Base-by-base conservation (phyloP, 64 coral and sea anemone species). In the Acropora tenuis region DNA sequence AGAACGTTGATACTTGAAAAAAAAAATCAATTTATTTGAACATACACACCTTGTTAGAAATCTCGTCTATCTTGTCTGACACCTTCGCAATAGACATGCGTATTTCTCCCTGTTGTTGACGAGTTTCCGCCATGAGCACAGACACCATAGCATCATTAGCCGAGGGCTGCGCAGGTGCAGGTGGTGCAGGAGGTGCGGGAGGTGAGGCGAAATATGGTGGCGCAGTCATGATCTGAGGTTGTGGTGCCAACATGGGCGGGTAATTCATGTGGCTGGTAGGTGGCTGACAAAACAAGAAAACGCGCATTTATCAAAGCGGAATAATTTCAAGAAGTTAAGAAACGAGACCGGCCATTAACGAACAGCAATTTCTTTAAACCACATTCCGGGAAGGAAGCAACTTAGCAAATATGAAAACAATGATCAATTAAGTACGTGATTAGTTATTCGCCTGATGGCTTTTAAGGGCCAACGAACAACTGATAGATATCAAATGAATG, bases 61-160 rank as follows among this genome's bases (percentile, higher is more conserved):
- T 69, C 19, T 91, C 86, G 41, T 99, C 97, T 49, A 99, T 92
- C 84, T 99, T 99, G 41, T 99, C 97, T 3, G 97, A 89, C 9
- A 99, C 84, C 63, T 99, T 99, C 57, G 78, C 86, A 10, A 99
- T 96, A 1, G 89, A 86, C 92, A 96, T 93, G 50, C 94, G 94
- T 12, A 99, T 89, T 86, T 99, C 97, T 58, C 93, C 90, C 47
- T 99, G 97, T 47, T 99, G 94, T 44, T 99, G 97, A 19, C 97
- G 88, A 76, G 90, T 99, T 84, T 99, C 97, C n/a, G 97, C 94
- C 97, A 99, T 99, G 41, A 99, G 47, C 8, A 99, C 94, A 2
- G 97, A 94, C 30, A 98, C 90, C 96, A 98, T 95, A n/a, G 93
- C 96, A 60, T 98, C 96, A 95, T 85, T 98, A 85, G 95, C 89